Base-by-base conservation (phyloP, 2,797 vertebrate genomes). In the Halcyon leucocephala region DNA sequence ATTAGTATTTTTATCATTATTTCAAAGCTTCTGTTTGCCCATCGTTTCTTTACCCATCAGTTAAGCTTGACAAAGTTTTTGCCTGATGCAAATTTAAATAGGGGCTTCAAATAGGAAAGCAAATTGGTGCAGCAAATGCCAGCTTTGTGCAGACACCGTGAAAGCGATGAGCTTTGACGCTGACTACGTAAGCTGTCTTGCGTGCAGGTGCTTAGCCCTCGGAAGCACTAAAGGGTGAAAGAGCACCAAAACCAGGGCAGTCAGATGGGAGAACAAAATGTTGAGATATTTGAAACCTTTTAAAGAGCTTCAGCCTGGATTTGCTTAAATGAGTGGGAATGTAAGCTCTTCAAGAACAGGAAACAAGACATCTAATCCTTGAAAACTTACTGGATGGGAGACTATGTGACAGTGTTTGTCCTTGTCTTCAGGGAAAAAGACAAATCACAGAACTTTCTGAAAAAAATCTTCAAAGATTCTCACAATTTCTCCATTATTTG, bases 1-100 rank as follows among this genome's bases (percentile, higher is more conserved):
- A 87, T 71, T 87, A 83, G 66, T 61, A 2, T 79, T 83, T 81
- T 83, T 66, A 44, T 91, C 82, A 66, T 71, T 95, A 76, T 92
- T 90, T 94, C 60, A 87, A 79, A 87, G 33, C 7, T 52, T 95
- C 91, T 87, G 28, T 82, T 92, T 93, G n/a, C 33, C 19, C 1
- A 3, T 79, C 1, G 4, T 64, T 93, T 77, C n/a, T 81, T 87
- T 77, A 65, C 18, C 26, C 55, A 77, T 72, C 78, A 76, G 93
- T 93, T 77, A 82, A 73, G 31, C 28, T 66, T 78, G 44, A 61
- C 35, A 69, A 54, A 67, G 8, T 33, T 90, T 88, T 79, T 87
- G 15, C 72, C 37, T 65, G n/a, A 86, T 74, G 29, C 70, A 88
- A 77, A 82, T 83, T 81, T 78, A 71, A 82, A 22, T 66, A 61